phyloP scores from a whole-genome alignment of 2,888 invertebrate genomes.

The Glyphotaelius pellucidus region DNA sequence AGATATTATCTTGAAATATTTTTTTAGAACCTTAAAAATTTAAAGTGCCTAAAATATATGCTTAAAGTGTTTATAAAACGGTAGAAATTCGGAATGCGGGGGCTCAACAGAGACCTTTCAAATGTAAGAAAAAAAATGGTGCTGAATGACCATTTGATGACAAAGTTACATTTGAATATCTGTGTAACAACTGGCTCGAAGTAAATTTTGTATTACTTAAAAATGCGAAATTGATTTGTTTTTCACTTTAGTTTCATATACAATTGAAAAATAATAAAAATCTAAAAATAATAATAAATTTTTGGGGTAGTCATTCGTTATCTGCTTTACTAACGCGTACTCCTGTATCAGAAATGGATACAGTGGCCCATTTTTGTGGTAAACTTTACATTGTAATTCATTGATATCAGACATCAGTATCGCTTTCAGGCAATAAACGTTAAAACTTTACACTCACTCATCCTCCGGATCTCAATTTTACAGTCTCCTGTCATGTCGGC shows the following conservation, averaged over 20 bases:
- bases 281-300: no score
- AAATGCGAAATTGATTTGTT: neutral
- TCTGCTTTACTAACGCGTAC: neutral
- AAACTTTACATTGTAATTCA: neutral
- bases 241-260: neutral
- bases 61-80: no score
- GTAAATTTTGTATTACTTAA: neutral
- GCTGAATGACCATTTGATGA: no score
- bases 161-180: no score
- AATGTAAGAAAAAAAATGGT: no score
- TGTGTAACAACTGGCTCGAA: no score
- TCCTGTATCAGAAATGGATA: neutral
- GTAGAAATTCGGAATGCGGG: no score
- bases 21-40: no score
- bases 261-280: neutral
- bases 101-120: no score
- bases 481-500: constrained; percentile 6
- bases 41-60: no score
- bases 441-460: neutral
- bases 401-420: constrained; percentile 2
- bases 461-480: neutral
- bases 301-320: no score
- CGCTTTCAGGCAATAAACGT: constrained; percentile 13
- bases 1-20: no score
- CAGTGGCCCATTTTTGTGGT: neutral